phyloP scores from a whole-genome alignment of 1,140 invertebrate species.

The Tetragnatha versicolor region DNA sequence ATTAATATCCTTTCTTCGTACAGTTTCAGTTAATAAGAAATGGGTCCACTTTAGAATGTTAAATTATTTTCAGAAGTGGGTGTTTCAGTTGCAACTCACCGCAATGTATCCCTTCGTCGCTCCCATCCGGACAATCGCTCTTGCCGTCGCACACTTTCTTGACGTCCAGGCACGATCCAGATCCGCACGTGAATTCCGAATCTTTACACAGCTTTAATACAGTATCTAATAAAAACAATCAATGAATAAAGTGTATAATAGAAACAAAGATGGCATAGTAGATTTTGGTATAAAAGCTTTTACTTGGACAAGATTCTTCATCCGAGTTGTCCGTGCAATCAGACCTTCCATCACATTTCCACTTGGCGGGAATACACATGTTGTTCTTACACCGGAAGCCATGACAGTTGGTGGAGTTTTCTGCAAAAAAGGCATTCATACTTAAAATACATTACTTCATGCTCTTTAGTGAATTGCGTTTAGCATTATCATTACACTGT shows the following conservation, averaged over 20 bases:
- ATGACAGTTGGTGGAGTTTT: constrained; percentile 2
- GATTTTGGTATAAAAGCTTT: no score
- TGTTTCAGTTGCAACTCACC: no score
- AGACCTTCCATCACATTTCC: constrained; percentile 60
- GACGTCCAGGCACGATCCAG: constrained; percentile 71
- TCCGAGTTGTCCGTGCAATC: constrained; percentile 63
- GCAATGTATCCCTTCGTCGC: constrained; percentile 71
- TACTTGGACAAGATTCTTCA: constrained; percentile 57
- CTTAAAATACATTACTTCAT: no score
- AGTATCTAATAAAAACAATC: no score
- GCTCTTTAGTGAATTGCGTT: no score
- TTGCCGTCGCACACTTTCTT: constrained; percentile 69
- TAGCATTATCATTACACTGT: no score
- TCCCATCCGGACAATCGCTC: constrained; percentile 73
- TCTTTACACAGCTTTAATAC: background rate
- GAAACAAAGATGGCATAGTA: no score
- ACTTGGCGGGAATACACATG: constrained; percentile 57
- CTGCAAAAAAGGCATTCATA: constrained; percentile 6
- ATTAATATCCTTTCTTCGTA: no score
- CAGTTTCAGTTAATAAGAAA: no score
- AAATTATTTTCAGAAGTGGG: no score
- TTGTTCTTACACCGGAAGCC: constrained; percentile 56
- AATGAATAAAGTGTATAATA: no score
- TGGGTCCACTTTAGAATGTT: no score
- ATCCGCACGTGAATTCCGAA: constrained; percentile 64